A percentile compares a stretch with the other conserved stretches of the same genome.
These are phyloP conservation scores for Tauraco erythrolophus DNA, from an alignment of 2,113 vertebrate genomes.

Conservation along the genomic window DNA sequence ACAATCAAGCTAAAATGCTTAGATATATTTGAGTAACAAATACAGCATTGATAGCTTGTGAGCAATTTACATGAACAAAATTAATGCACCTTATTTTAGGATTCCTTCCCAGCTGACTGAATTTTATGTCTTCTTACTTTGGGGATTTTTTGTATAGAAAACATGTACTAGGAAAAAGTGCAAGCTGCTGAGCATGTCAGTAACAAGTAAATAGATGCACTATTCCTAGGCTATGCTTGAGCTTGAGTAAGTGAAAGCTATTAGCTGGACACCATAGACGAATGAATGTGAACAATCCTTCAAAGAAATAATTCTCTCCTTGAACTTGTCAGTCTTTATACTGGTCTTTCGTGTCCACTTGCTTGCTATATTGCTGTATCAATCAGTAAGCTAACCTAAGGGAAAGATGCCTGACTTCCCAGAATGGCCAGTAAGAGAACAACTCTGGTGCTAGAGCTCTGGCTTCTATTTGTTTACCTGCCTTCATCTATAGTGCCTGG, in stretches of 20 bases:
- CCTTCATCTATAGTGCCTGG: neutral
- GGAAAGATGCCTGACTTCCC: neutral
- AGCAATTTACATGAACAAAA: neutral
- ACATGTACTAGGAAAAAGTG: rapidly evolving
- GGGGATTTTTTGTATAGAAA: neutral
- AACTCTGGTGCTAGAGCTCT: neutral
- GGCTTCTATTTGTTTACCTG: neutral
- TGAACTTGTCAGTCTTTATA: neutral
- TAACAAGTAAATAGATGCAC: neutral
- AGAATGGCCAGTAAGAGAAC: neutral
- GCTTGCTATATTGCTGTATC: neutral
- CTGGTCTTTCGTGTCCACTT: neutral
- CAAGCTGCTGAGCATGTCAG: neutral
- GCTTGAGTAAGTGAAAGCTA: neutral
- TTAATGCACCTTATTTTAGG: neutral
- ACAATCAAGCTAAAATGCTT: neutral
- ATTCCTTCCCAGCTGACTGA: neutral
- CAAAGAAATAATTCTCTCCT: neutral
- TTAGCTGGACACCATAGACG: neutral
- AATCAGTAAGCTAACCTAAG: neutral
- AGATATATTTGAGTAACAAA: neutral
- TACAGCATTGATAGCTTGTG: neutral
- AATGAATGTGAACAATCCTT: neutral
- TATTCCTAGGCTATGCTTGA: neutral
- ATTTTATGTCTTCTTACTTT: neutral